Conservation (phyloP, 1,140 invertebrate species). For the Papilio polytes region DNA sequence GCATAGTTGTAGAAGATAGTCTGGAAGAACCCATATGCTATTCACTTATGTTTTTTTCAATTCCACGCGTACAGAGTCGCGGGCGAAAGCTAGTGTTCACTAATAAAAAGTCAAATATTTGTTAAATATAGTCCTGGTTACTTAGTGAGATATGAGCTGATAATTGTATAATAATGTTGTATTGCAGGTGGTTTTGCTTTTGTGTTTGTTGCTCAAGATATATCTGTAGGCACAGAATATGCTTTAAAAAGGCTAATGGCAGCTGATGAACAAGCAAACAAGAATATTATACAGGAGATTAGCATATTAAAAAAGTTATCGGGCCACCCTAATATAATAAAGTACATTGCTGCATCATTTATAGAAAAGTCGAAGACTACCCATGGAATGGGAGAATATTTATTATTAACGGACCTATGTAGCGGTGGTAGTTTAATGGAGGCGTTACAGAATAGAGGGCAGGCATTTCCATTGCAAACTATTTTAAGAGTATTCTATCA, state of each 20-base stretch:
- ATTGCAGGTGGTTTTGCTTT: slow-evolving; percentile 96
- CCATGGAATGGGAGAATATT: slow-evolving; percentile 89
- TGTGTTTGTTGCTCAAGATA: slow-evolving; percentile 96
- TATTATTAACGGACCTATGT: slow-evolving; percentile 90
- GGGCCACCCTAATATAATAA: slow-evolving; percentile 92
- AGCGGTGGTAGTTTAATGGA: slow-evolving; percentile 92
- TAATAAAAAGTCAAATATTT: slow-evolving; percentile 27
- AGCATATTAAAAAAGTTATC: slow-evolving; percentile 90
- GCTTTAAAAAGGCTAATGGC: slow-evolving; percentile 94
- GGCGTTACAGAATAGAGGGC: slow-evolving; percentile 87
- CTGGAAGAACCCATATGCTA: no score
- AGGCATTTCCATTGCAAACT: slow-evolving; percentile 87
- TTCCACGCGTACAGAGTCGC: no score
- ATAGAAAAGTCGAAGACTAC: slow-evolving; percentile 88
- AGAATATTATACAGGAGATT: slow-evolving; percentile 91
- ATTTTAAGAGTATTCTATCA: slow-evolving; percentile 97
- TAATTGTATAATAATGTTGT: slow-evolving; percentile 37
- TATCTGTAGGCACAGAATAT: slow-evolving; percentile 93
- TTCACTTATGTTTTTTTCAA: no score
- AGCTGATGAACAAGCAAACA: slow-evolving; percentile 91
- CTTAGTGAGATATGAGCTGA: background rate
- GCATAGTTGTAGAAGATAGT: no score
- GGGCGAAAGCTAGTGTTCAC: no score
- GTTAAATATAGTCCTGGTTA: background rate
- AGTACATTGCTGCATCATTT: slow-evolving; percentile 90